Conservation (phyloP, 2,113 vertebrate genomes). For the Microcebus murinus region DNA sequence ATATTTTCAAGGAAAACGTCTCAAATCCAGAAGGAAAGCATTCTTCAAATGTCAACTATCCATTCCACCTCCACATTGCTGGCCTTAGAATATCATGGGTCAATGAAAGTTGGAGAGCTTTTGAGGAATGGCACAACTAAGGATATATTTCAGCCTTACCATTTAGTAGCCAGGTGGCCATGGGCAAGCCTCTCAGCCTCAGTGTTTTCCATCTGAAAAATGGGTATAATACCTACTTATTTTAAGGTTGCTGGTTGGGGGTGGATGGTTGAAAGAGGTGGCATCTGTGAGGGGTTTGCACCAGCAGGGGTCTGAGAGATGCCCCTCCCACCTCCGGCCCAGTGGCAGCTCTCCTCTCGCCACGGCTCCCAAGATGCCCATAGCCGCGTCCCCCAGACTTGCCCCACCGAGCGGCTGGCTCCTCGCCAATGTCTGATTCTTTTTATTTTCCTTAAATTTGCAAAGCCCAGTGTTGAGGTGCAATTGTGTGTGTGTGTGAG, state of each 20-base stretch:
- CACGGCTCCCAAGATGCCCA: not conserved
- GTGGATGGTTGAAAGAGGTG: not conserved
- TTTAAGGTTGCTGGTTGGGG: not conserved
- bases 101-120: not conserved
- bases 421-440: not conserved
- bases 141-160: not conserved
- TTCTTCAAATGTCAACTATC: not conserved
- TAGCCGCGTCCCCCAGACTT: not conserved
- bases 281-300: not conserved
- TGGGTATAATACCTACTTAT: not conserved
- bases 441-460: not conserved
- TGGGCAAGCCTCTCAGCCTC: not conserved
- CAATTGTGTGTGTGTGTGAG: not conserved
- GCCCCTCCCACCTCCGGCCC: not conserved
- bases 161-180: not conserved
- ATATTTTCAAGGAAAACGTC: not conserved
- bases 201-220: conserved; percentile 26
- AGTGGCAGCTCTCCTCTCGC: not conserved
- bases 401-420: not conserved
- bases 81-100: not conserved
- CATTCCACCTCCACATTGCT: not conserved
- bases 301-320: not conserved
- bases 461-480: not conserved
- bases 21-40: not conserved
- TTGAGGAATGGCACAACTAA: not conserved